phyloP scores from a whole-genome alignment of 2,888 invertebrate genomes.

The Lissocephala sabroskyi region DNA sequence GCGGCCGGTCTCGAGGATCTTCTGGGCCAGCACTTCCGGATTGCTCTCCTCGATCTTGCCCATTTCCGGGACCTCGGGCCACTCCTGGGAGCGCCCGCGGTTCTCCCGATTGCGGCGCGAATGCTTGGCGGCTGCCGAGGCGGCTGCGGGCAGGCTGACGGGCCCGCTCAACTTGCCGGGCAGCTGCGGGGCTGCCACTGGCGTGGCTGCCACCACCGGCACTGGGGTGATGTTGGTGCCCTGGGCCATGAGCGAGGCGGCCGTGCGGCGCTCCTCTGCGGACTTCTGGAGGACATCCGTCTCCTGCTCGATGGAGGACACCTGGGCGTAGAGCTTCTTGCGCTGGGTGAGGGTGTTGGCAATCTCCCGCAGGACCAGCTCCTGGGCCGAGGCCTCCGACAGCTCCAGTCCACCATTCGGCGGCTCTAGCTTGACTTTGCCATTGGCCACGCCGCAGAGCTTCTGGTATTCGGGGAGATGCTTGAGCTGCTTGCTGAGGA shows the following conservation, averaged over 20 bases:
- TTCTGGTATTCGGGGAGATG: slow-evolving; percentile 79
- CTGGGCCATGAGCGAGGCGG: slow-evolving; percentile 67
- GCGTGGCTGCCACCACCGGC: slow-evolving; percentile 39
- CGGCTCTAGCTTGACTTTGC: slow-evolving; percentile 59
- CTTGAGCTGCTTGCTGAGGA: slow-evolving; percentile 82
- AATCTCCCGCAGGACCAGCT: slow-evolving; percentile 89
- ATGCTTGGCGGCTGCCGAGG: slow-evolving; percentile 68
- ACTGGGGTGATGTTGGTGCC: slow-evolving; percentile 68
- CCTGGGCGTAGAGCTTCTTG: slow-evolving; percentile 87
- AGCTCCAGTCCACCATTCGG: slow-evolving; percentile 73
- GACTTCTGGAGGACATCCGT: slow-evolving; percentile 82
- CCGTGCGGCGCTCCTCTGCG: slow-evolving; percentile 77
- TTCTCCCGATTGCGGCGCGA: slow-evolving; percentile 81
- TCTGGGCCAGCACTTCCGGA: slow-evolving; percentile 90
- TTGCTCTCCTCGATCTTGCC: slow-evolving; percentile 94
- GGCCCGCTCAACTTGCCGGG: slow-evolving; percentile 26
- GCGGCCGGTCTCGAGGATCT: slow-evolving; percentile 90
- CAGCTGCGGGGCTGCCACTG: slow-evolving; percentile 20
- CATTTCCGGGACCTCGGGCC: slow-evolving; percentile 92
- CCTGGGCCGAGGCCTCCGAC: slow-evolving; percentile 82
- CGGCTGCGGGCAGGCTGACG: slow-evolving; percentile 4
- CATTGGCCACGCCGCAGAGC: slow-evolving; percentile 42
- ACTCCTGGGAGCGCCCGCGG: slow-evolving; percentile 88
- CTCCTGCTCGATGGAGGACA: slow-evolving; percentile 85
- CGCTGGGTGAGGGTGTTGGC: slow-evolving; percentile 87